phyloP scores from a whole-genome alignment of 2,797 vertebrate species.

The Agapornis canus region DNA sequence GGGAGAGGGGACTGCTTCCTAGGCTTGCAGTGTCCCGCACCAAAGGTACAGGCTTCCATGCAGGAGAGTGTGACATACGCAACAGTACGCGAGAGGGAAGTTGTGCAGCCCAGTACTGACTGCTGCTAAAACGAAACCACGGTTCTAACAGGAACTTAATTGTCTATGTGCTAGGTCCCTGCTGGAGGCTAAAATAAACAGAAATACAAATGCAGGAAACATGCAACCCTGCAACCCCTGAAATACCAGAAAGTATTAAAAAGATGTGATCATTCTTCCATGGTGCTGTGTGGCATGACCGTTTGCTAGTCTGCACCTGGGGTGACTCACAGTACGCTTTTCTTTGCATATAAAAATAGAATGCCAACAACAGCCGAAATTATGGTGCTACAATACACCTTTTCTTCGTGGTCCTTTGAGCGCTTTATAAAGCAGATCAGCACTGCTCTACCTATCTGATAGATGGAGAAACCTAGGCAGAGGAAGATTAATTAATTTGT shows the following conservation, averaged over 20 bases:
- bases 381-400: not conserved
- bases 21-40: rapidly evolving
- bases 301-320: not conserved
- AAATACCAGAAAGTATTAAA: not conserved
- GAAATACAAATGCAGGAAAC: slow-evolving; percentile 7
- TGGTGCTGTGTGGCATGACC: rapidly evolving
- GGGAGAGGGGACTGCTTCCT: not conserved
- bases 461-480: not conserved
- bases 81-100: not conserved
- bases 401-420: not conserved
- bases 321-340: rapidly evolving
- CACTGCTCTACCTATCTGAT: not conserved
- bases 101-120: rapidly evolving
- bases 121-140: not conserved
- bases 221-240: not conserved
- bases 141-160: not conserved
- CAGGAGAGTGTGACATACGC: rapidly evolving
- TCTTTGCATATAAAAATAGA: rapidly evolving
- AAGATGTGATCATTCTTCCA: rapidly evolving
- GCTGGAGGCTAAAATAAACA: not conserved
- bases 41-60: not conserved
- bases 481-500: not conserved
- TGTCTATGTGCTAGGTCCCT: not conserved
- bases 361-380: not conserved
- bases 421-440: not conserved